Evolutionary conservation across 2,113 vertebrate genomes (phyloP), one percentile per base, ranked within the genome.

Genomic region (Thinocorus orbignyianus): DNA sequence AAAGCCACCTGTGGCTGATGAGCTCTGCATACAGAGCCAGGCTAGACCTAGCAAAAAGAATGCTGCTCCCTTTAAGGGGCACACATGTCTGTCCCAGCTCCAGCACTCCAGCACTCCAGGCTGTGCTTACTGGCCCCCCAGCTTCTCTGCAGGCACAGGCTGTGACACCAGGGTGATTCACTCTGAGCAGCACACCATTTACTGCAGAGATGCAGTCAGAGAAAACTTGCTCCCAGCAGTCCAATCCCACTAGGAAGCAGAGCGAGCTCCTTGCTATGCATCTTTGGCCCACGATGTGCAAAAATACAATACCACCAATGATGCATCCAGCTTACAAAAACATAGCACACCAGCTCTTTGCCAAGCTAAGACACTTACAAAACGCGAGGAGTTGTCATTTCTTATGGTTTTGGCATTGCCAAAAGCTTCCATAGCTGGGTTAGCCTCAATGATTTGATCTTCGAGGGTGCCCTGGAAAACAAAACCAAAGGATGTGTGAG

Each of bases 391-490:
- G 97, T 99, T 99, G 97, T 99, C 99, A 4, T 99, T 99, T 86
- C 99, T 98, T 81, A 99, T 92, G 11, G 99, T 99, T 98, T 99
- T 99, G 96, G 99, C 99, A 2, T 99, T 99, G 77, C 99, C 99
- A 96, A 99, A 99, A 31, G 99, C 98, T 89, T 99, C 99, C 99
- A 99, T 99, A 91, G 99, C 99, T 10, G 99, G 99, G 96, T 99
- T 99, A 2, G 99, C 99, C 97, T 99, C 99, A 13, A 99, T 99
- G 97, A 99, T 99, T 97, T 99, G 99, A 97, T 99, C 99, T 96
- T 99, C 99, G 4, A 99, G 98, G 76, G 99, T 99, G n/a, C 99
- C 99, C 99, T 99, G 69, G 26, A 64, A 93, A 86, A 81, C 44
- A 89, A 68, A 93, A 44, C 4, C 66, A 57, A 49, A 87, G 48